Percentiles rank a stretch among this genome's conserved stretches.
These are phyloP conservation scores for human DNA, from an alignment of 2,113 vertebrate species.

Conservation along the genomic window DNA sequence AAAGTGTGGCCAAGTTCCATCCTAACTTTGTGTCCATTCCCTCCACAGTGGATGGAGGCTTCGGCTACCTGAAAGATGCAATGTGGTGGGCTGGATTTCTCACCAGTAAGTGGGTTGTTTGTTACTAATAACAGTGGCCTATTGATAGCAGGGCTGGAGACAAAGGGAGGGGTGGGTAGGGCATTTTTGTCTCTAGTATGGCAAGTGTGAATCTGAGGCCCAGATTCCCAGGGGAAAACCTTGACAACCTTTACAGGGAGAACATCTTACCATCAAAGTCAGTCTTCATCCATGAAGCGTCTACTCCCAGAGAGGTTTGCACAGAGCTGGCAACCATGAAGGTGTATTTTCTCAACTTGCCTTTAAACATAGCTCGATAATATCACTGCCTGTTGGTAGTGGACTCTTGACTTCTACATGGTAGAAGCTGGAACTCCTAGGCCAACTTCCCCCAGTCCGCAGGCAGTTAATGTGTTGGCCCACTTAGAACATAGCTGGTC, in stretches of 20 bases:
- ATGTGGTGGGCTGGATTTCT: conserved; percentile 97
- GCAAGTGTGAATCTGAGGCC: background rate
- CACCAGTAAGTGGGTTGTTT: conserved; percentile 90
- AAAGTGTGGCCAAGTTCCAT: background rate
- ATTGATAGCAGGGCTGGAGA: background rate
- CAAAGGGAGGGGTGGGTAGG: background rate
- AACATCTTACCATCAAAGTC: background rate
- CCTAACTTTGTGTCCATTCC: conserved; percentile 34
- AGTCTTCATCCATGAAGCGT: background rate
- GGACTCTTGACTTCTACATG: background rate
- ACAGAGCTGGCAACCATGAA: background rate
- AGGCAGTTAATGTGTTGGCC: background rate
- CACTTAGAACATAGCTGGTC: background rate
- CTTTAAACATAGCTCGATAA: background rate
- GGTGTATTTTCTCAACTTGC: background rate
- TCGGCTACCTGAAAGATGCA: conserved; percentile 95
- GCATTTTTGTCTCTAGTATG: background rate
- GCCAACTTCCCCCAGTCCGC: background rate
- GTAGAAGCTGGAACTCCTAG: background rate
- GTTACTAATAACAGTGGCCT: background rate
- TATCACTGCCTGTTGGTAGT: background rate
- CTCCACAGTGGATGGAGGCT: conserved; percentile 92
- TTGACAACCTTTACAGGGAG: background rate
- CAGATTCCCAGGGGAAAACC: background rate
- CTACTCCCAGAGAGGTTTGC: background rate